A percentile compares a stretch with the other conserved stretches of the same genome.
phyloP scores from a whole-genome alignment of 2,888 invertebrate genomes.

The Amblyjoppa fuscipennis region DNA sequence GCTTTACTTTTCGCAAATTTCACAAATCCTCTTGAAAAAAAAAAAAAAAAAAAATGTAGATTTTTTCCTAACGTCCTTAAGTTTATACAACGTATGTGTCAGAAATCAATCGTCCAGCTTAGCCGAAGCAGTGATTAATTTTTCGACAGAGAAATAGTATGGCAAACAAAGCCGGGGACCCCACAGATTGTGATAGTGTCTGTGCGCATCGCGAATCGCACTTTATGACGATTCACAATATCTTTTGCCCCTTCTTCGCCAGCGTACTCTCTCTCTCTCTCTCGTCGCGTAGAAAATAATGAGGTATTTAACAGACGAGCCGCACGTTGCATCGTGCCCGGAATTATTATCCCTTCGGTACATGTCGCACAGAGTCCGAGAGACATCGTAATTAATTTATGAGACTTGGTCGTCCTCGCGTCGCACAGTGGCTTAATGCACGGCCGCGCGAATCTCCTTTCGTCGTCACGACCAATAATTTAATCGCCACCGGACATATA shows the following conservation, averaged over 20 bases:
- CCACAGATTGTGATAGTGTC: neutral
- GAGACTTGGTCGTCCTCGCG: neutral
- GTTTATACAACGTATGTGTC: too few species aligned
- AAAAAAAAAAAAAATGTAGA: too few species aligned
- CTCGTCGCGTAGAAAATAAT: slow-evolving; percentile 67
- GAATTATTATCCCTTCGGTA: slow-evolving; percentile 69
- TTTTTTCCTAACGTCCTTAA: too few species aligned
- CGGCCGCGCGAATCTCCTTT: neutral
- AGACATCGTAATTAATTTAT: neutral
- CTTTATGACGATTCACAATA: neutral
- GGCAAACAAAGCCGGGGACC: neutral
- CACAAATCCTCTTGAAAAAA: too few species aligned
- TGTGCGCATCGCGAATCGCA: neutral
- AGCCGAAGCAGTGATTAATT: neutral
- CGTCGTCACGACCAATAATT: neutral
- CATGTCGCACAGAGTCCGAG: slow-evolving; percentile 19
- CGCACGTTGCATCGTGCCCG: slow-evolving; percentile 69
- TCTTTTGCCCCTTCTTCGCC: slow-evolving; percentile 2
- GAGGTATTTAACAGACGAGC: slow-evolving; percentile 76
- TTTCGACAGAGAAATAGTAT: neutral
- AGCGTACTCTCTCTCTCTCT: neutral
- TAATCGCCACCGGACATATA: neutral
- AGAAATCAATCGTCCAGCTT: neutral
- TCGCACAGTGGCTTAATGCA: neutral
- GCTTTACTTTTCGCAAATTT: too few species aligned